These are phyloP conservation scores for Drosophila littoralis DNA, from an alignment of 1,140 invertebrate species.

Conservation along the genomic window DNA sequence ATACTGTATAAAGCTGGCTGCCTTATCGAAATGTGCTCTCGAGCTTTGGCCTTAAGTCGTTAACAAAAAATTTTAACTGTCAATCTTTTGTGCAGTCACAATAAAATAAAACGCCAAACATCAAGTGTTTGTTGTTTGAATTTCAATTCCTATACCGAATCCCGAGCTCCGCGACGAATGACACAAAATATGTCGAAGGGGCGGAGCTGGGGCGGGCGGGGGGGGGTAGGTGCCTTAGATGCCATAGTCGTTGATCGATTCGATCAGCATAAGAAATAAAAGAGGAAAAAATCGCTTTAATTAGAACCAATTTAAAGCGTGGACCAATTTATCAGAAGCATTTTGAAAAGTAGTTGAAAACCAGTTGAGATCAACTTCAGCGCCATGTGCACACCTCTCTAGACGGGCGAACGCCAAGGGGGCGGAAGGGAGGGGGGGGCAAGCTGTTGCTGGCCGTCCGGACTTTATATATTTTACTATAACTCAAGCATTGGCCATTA, in stretches of 20 bases:
- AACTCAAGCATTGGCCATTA: constrained; percentile 66
- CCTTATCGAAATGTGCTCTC: constrained; percentile 72
- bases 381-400: constrained; percentile 54
- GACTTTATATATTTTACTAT: constrained; percentile 56
- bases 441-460: constrained; percentile 19
- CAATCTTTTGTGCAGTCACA: constrained; percentile 69
- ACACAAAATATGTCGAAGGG: constrained; percentile 61
- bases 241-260: constrained; percentile 65
- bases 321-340: constrained; percentile 82
- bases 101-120: constrained; percentile 69
- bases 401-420: neutral
- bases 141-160: constrained; percentile 42
- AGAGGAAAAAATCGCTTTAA: constrained; percentile 67
- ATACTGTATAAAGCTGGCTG: constrained; percentile 49
- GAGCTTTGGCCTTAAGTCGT: constrained; percentile 71
- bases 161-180: constrained; percentile 58
- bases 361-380: constrained; percentile 79
- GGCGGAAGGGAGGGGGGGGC: neutral
- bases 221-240: constrained; percentile 4
- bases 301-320: constrained; percentile 81
- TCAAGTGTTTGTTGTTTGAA: constrained; percentile 76
- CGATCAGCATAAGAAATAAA: constrained; percentile 66
- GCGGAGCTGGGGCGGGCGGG: too few species aligned
- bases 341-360: constrained; percentile 83
- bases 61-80: constrained; percentile 69